Evolutionary conservation across 2,888 invertebrate species (phyloP), one percentile per base, ranked within the genome.

Genomic region (Mellilla xanthometata): DNA sequence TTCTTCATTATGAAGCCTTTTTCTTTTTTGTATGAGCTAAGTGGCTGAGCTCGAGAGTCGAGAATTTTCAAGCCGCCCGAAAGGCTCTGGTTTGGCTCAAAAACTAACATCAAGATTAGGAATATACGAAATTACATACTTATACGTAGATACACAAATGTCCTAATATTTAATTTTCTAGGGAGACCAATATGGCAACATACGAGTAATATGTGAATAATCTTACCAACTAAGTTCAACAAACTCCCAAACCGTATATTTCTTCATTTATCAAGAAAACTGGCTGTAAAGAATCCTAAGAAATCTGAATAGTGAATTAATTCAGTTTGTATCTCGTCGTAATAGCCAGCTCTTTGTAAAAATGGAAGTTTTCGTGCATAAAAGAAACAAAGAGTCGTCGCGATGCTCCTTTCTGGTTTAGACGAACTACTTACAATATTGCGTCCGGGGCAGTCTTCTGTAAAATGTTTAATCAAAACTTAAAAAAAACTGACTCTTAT

Each of bases 211-310:
- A n/a, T n/a, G n/a, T n/a, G n/a, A n/a, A n/a, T n/a, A n/a, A n/a
- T n/a, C n/a, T n/a, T n/a, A n/a, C n/a, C n/a, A 34, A 23, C 39
- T 44, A 22, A 36, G 54, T 56, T 56, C 47, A 49, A 45, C 33
- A 36, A 47, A 49, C 49, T 40, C 28, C 46, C 41, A 32, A 50
- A 40, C 36, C 23, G 24, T 39, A 40, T 50, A 41, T 23, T 39
- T 30, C 28, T 53, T 45, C 43, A 49, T 50, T 49, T 49, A 55
- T 34, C 28, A 52, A 45, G 30, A 45, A 40, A 50, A 42, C 42
- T 50, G 49, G 41, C 35, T 47, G 38, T 46, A 41, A 27, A 52
- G 44, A 52, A 33, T 45, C 33, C 42, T 41, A 43, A 46, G 26
- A 43, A 47, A 51, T 43, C 39, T 43, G 43, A 39, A 54, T 41